Conservation (phyloP, 1,140 invertebrate species). For the Zaprionus lachaisei region DNA sequence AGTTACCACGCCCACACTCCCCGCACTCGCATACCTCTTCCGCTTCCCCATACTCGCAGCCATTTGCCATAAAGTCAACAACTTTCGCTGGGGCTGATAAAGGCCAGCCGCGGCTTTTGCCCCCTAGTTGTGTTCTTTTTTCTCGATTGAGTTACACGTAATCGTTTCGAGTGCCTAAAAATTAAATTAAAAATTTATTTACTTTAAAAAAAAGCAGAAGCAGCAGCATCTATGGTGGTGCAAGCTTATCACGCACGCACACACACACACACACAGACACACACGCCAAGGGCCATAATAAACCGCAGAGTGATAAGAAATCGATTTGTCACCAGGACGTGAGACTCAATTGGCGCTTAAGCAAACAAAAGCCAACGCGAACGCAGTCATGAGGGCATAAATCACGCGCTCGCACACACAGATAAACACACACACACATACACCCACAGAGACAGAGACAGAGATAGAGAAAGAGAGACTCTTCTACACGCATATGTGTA, state of each 20-base stretch:
- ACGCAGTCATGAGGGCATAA: slow-evolving; percentile 64
- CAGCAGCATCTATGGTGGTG: slow-evolving; percentile 7
- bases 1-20: too few species aligned
- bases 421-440: slow-evolving; percentile 7
- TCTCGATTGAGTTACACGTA: slow-evolving; percentile 77
- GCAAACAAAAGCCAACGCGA: slow-evolving; percentile 68
- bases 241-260: slow-evolving; percentile 57
- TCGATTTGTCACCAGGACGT: slow-evolving; percentile 78
- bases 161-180: slow-evolving; percentile 78
- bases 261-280: slow-evolving; percentile 10
- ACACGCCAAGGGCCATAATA: slow-evolving; percentile 57
- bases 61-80: slow-evolving; percentile 79
- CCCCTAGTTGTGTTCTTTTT: background rate
- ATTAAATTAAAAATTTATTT: slow-evolving; percentile 82
- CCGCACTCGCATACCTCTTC: background rate
- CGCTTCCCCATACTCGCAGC: slow-evolving; percentile 38
- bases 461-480: background rate
- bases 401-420: slow-evolving; percentile 55
- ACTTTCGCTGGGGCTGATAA: slow-evolving; percentile 75
- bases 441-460: background rate
- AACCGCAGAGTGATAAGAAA: slow-evolving; percentile 75
- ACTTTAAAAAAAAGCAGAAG: slow-evolving; percentile 44
- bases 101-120: slow-evolving; percentile 29
- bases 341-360: slow-evolving; percentile 79
- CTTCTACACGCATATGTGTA: slow-evolving; percentile 3